phyloP scores from a whole-genome alignment of 2,113 vertebrate species.

The Sander lucioperca region DNA sequence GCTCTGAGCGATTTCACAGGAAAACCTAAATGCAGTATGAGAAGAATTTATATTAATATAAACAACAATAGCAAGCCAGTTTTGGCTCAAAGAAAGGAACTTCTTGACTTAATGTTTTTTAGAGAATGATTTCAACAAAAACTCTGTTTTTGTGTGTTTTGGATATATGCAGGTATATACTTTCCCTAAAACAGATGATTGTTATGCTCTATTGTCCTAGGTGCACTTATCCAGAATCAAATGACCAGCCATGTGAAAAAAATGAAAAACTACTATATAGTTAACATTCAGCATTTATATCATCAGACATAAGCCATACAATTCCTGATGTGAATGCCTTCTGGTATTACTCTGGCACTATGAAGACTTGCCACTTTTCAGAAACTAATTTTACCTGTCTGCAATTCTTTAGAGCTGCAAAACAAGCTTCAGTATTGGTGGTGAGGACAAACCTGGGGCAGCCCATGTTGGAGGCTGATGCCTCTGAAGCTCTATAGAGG shows the following conservation, averaged over 20 bases:
- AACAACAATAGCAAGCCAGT: neutral
- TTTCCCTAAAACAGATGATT: neutral
- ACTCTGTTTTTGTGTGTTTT: neutral
- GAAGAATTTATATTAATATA: too few relatives aligned
- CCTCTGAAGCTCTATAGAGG: neutral
- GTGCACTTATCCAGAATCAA: neutral
- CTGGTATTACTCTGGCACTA: neutral
- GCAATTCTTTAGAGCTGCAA: slow-evolving; percentile 3
- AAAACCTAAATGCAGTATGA: neutral
- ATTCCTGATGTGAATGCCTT: neutral
- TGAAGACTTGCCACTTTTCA: slow-evolving; percentile 2
- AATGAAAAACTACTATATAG: neutral
- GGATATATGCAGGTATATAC: neutral
- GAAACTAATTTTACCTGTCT: neutral
- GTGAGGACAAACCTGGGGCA: neutral
- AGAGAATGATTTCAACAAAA: neutral
- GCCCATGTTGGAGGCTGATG: neutral
- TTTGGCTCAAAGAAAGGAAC: neutral
- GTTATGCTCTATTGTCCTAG: neutral
- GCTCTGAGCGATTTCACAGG: neutral
- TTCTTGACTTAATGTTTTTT: neutral
- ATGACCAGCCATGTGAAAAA: neutral
- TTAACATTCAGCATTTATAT: neutral
- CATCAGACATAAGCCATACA: neutral
- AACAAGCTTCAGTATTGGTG: neutral